Percentiles rank a stretch among this genome's conserved stretches.
Conservation (phyloP, 2,113 vertebrate species). For the Campylomormyrus numenius region DNA sequence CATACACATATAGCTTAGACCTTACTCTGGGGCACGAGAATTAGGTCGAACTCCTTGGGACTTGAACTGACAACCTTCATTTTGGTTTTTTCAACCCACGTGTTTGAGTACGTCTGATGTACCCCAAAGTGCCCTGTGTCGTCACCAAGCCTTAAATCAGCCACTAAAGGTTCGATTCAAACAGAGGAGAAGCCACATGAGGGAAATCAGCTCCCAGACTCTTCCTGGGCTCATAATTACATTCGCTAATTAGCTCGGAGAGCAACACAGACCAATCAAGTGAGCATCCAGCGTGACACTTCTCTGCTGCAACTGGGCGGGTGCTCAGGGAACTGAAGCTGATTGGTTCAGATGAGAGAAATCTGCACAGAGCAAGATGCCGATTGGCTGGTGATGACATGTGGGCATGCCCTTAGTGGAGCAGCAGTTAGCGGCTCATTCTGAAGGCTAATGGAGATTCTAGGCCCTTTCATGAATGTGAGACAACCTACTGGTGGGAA, state of each 20-base stretch:
- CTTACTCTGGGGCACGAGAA: background rate
- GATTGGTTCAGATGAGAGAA: background rate
- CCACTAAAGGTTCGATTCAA: background rate
- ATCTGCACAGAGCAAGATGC: background rate
- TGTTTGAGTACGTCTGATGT: background rate
- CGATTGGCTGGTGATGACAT: background rate
- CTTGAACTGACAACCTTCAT: background rate
- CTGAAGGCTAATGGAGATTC: background rate
- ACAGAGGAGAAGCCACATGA: background rate
- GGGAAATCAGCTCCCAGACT: background rate
- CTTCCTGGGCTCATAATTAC: background rate
- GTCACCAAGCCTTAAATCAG: background rate
- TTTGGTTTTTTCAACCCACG: background rate
- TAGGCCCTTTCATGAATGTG: background rate
- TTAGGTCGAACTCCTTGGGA: background rate
- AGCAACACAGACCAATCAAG: background rate
- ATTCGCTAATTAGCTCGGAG: background rate
- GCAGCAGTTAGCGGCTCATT: background rate
- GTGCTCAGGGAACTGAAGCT: background rate
- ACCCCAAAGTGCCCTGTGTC: background rate
- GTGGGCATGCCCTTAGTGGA: background rate
- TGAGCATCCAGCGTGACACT: background rate
- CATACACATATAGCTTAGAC: background rate
- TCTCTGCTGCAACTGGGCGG: background rate
- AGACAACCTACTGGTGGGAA: background rate